These are phyloP conservation scores for Trimorus sp. DNA, from an alignment of 2,888 invertebrate species.

Conservation along the genomic window DNA sequence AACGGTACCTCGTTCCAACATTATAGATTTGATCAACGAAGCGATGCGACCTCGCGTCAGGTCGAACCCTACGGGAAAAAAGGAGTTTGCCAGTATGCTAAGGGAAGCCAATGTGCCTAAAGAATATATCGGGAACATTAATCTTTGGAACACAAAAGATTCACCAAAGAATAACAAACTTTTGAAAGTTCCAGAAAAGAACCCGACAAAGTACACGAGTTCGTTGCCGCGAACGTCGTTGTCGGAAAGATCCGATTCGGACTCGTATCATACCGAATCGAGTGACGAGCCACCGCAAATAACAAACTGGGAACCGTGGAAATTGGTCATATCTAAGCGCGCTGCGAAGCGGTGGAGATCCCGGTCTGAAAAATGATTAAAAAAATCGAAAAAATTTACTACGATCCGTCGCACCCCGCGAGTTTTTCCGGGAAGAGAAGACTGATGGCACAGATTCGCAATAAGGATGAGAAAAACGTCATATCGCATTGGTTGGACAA, in stretches of 20 bases:
- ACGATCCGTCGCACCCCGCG: too few species aligned
- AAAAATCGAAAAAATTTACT: too few species aligned
- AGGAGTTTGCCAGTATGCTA: slow-evolving; percentile 24
- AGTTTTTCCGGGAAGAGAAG: not conserved
- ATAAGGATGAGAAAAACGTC: not conserved
- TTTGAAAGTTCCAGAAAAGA: too few species aligned
- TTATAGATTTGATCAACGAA: slow-evolving; percentile 47
- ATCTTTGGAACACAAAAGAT: not conserved
- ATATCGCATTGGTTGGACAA: not conserved
- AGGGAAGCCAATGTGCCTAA: not conserved
- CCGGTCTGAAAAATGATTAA: too few species aligned
- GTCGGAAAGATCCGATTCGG: too few species aligned
- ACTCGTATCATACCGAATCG: too few species aligned
- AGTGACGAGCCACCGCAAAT: too few species aligned
- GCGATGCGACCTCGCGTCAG: slow-evolving; percentile 26
- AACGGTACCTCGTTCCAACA: slow-evolving; percentile 10
- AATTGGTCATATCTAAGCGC: too few species aligned
- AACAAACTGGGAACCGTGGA: too few species aligned
- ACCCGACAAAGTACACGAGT: too few species aligned
- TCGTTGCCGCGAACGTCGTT: not conserved
- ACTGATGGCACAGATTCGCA: too few species aligned
- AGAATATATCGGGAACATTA: slow-evolving; percentile 12
- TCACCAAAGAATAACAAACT: not conserved
- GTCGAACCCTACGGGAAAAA: not conserved
- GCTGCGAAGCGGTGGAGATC: too few species aligned